Evolutionary conservation across 2,888 invertebrate genomes (phyloP).

Genomic region (Sisyra nigra): DNA sequence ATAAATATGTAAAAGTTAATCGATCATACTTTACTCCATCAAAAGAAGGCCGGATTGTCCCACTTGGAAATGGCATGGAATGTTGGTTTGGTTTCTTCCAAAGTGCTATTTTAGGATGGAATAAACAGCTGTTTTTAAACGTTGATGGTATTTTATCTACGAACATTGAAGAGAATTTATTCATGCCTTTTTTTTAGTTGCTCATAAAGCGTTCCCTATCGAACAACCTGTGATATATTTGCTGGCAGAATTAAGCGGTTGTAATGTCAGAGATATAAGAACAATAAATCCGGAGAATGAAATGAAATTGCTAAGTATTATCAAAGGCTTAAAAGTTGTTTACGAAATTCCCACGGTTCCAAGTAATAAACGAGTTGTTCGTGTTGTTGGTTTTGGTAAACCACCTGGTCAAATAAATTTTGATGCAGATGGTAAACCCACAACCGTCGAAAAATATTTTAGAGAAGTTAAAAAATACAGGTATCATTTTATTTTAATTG

Average conservation of each 20-base stretch:
- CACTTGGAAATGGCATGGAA: slow-evolving; percentile 67
- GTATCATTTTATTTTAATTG: slow-evolving; percentile 9
- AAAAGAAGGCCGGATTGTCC: slow-evolving; percentile 24
- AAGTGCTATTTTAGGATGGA: slow-evolving; percentile 75
- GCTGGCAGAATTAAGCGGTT: slow-evolving; percentile 17
- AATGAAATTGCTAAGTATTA: slow-evolving; percentile 6
- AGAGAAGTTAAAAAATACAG: slow-evolving; percentile 25
- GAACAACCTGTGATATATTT: slow-evolving; percentile 32
- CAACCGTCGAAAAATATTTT: slow-evolving; percentile 34
- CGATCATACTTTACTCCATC: slow-evolving; percentile 62
- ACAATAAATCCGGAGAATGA: slow-evolving; percentile 21
- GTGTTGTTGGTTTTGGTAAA: slow-evolving; percentile 27
- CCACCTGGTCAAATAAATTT: slow-evolving; percentile 26
- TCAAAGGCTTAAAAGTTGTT: slow-evolving; percentile 17
- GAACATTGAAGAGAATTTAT: background rate
- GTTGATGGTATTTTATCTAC: slow-evolving; percentile 52
- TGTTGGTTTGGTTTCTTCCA: slow-evolving; percentile 91
- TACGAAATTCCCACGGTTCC: slow-evolving; percentile 30
- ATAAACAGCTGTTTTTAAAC: slow-evolving; percentile 60
- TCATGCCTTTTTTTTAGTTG: slow-evolving; percentile 31
- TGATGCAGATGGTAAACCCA: slow-evolving; percentile 16
- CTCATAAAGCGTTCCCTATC: slow-evolving; percentile 64
- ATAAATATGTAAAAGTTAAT: slow-evolving; percentile 41
- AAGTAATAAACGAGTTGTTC: slow-evolving; percentile 25
- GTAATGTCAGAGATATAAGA: slow-evolving; percentile 13